Evolutionary conservation across 2,113 vertebrate genomes (phyloP).

Genomic region (Eretmochelys imbricata): DNA sequence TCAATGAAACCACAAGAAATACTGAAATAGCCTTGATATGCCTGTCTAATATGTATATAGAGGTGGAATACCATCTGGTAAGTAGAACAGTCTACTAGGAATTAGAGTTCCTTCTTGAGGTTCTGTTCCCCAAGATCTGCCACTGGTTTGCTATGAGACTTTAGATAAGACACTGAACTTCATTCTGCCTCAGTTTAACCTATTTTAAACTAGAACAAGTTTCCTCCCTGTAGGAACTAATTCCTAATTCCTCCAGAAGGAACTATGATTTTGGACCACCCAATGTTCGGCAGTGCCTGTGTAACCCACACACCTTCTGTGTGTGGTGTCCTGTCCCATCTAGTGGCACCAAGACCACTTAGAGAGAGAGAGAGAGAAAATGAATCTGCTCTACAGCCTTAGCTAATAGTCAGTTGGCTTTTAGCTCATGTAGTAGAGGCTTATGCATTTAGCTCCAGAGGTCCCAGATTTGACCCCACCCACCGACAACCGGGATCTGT

Average conservation of each 20-base stretch:
- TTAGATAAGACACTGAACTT: background rate
- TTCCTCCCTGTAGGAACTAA: too few relatives aligned
- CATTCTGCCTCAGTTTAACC: background rate
- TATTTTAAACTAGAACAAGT: background rate
- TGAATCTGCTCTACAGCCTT: too few relatives aligned
- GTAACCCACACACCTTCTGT: too few relatives aligned
- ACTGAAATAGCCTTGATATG: background rate
- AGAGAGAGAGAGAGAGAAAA: too few relatives aligned
- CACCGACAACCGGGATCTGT: too few relatives aligned
- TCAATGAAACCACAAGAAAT: background rate
- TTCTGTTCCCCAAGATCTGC: background rate
- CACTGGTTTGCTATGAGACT: background rate
- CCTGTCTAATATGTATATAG: background rate
- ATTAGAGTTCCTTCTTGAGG: rapidly evolving
- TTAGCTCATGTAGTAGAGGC: too few relatives aligned
- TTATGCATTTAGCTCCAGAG: too few relatives aligned
- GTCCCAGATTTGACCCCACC: too few relatives aligned
- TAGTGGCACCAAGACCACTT: too few relatives aligned
- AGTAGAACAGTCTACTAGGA: background rate
- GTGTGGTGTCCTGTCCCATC: too few relatives aligned
- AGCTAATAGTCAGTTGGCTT: too few relatives aligned
- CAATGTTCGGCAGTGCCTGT: rapidly evolving
- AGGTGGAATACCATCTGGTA: background rate
- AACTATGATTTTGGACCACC: background rate
- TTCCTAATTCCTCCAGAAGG: background rate